Conservation (phyloP, 2,797 vertebrate genomes). For the Gallinago nigripennis region DNA sequence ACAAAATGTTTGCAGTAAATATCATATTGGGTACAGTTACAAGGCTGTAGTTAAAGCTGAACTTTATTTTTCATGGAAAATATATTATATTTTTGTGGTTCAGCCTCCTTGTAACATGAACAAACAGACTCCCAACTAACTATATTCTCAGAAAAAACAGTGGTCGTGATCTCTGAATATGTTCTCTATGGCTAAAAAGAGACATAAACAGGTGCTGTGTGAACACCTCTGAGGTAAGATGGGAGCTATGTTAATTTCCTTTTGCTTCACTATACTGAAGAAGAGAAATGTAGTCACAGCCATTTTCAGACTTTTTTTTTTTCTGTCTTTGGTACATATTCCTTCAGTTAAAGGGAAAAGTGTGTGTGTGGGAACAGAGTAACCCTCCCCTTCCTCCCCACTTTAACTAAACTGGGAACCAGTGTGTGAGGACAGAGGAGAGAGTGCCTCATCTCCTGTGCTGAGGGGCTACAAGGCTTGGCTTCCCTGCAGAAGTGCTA, state of each 20-base stretch:
- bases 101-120: neutral
- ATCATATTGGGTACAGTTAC: fast-evolving
- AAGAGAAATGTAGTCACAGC: neutral
- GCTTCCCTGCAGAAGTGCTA: neutral
- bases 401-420: neutral
- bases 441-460: neutral
- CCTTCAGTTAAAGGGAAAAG: neutral
- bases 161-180: fast-evolving
- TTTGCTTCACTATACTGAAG: neutral
- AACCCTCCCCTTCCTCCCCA: neutral
- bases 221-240: neutral
- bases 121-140: neutral
- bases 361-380: fast-evolving
- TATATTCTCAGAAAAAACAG: neutral
- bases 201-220: neutral
- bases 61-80: neutral
- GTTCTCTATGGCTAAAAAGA: neutral
- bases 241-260: neutral
- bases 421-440: neutral
- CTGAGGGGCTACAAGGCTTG: neutral
- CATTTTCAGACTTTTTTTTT: neutral
- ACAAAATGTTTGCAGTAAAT: neutral
- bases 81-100: neutral
- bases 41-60: neutral
- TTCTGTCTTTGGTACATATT: fast-evolving